Base-by-base conservation (phyloP, 2,888 invertebrate species). In the Colostygia pectinataria region DNA sequence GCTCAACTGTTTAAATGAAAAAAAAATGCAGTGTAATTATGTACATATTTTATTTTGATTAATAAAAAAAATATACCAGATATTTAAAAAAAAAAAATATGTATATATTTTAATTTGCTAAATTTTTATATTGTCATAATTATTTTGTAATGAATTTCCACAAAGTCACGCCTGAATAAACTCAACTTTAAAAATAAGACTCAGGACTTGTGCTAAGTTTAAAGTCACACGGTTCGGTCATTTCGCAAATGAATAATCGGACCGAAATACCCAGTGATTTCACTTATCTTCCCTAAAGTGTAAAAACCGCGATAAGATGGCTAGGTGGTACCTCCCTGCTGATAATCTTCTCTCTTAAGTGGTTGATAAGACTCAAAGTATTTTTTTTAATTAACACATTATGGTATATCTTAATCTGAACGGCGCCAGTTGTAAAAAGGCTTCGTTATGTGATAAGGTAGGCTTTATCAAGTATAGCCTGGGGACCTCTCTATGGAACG, bases 301-400 rank as follows among this genome's bases (percentile, higher is more conserved):
- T 86, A 77, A 85, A 81, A 78, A 73, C 77, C 71, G 71, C 76
- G 88, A 87, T 87, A 85, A 78, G 72, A 55, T 65, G 63, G 49
- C 53, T 71, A 74, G 65, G 70, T 39, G 31, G 41, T 41, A 32
- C 40, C 18, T 73, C 60, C 44, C 53, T 27, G 14, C 58, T 13
- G 5, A 59, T 34, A 69, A 74, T 83, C 77, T 66, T 65, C 73
- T 66, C 80, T 77, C 78, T 82, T 84, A 87, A 88, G 84, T 85
- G 87, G 78, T 71, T 64, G 88, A 88, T 89, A 87, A 84, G 65
- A 75, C 68, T 61, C 74, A 75, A 77, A 77, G 76, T 80, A 72
- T 68, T 77, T 85, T 87, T 86, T 87, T 86, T 80, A 89, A 89
- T 89, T 88, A 88, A 89, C 87, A 89, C 89, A 81, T 84, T 87